Conservation (phyloP, 2,797 vertebrate species). For the Pygocentrus nattereri region DNA sequence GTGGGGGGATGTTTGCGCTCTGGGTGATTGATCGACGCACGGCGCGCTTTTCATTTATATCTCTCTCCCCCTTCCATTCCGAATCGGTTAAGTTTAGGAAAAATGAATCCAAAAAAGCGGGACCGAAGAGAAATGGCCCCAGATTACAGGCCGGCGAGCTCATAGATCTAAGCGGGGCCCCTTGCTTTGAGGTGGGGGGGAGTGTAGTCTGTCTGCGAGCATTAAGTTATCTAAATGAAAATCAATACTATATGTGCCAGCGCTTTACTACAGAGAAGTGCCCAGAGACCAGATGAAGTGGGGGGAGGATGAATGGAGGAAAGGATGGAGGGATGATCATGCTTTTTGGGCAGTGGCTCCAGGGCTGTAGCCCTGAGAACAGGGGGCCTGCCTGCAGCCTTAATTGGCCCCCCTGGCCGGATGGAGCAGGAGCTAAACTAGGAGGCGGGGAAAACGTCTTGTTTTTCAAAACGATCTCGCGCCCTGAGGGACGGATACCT, state of each 20-base stretch:
- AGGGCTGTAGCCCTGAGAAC: slow-evolving; percentile 26
- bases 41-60: slow-evolving; percentile 92
- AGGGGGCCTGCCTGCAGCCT: slow-evolving; percentile 78
- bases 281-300: slow-evolving; percentile 74
- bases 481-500: slow-evolving; percentile 55
- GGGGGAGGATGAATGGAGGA: slow-evolving; percentile 38
- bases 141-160: slow-evolving; percentile 86
- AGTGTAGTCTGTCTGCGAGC: slow-evolving; percentile 90
- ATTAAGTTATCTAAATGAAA: slow-evolving; percentile 99
- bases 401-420: slow-evolving; percentile 81
- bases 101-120: slow-evolving; percentile 89
- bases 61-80: slow-evolving; percentile 81
- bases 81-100: slow-evolving; percentile 96
- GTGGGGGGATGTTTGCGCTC: slow-evolving; percentile 85
- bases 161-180: slow-evolving; percentile 86
- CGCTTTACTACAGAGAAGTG: slow-evolving; percentile 87
- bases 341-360: slow-evolving; percentile 74
- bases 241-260: slow-evolving; percentile 95
- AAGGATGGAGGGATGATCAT: slow-evolving; percentile 38
- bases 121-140: slow-evolving; percentile 89
- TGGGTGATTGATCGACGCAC: slow-evolving; percentile 86
- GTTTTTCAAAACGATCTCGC: slow-evolving; percentile 79
- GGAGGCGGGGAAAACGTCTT: slow-evolving; percentile 83
- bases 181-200: slow-evolving; percentile 71
- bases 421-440: slow-evolving; percentile 85